phyloP scores from a whole-genome alignment of 1,140 invertebrate species.

The Harpegnathos saltator region DNA sequence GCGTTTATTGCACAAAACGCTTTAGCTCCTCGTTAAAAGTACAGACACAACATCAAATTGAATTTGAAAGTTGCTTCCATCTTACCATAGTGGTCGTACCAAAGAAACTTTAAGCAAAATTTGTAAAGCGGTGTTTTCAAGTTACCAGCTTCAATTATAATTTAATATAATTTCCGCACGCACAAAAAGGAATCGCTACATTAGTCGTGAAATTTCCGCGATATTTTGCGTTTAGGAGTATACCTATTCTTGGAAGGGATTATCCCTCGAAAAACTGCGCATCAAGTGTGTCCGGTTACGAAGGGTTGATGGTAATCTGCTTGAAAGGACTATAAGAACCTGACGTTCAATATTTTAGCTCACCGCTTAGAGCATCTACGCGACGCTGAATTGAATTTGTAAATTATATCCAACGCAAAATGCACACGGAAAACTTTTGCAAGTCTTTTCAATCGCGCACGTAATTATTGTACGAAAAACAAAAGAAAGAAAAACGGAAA shows the following conservation, averaged over 20 bases:
- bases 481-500: not conserved
- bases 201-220: not conserved
- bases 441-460: not conserved
- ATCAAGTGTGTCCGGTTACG: not conserved
- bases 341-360: not conserved
- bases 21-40: conserved; percentile 56
- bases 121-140: conserved; percentile 46
- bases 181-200: conserved; percentile 20
- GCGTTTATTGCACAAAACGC: conserved; percentile 51
- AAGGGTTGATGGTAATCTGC: not conserved
- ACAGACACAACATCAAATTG: conserved; percentile 52
- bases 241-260: not conserved
- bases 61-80: conserved; percentile 55
- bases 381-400: conserved; percentile 24
- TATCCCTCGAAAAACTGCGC: not conserved
- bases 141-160: conserved; percentile 35
- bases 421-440: not conserved
- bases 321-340: not conserved
- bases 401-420: not conserved
- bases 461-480: not conserved
- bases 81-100: conserved; percentile 30
- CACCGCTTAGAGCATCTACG: not conserved
- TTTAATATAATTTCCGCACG: conserved; percentile 35
- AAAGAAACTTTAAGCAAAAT: conserved; percentile 50
- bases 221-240: conserved; percentile 5